Evolutionary conservation across 2,888 invertebrate genomes (phyloP), one percentile per base, ranked within the genome.

Genomic region (Myopa testacea): DNA sequence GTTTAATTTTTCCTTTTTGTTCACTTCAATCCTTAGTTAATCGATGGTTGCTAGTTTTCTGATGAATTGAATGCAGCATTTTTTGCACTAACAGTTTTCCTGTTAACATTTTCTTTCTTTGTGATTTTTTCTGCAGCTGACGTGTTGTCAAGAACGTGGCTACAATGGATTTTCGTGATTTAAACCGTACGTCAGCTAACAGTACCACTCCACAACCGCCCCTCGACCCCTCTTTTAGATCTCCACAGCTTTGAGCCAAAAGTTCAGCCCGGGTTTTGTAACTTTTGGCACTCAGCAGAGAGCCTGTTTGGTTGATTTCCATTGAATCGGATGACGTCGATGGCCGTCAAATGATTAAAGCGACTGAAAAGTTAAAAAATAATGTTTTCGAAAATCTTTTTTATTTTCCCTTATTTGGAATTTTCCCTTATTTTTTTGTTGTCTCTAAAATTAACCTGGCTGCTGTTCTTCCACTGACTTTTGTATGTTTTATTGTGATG

Each of bases 111-210:
- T 62, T 58, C 58, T n/a, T 58, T 58, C 16, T 14, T 58, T n/a
- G 1, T 58, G 14, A n/a, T 58, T 58, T 1, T 62, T 62, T 12
- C 34, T 58, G 19, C 19, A 3, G 34, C 62, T 26, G 62, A 62
- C 62, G 1, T 34, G 19, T 26, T 62, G 19, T 34, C 1, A 62
- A 62, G 62, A 26, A 62, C 26, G 16, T 19, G 62, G 34, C 19
- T n/a, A 58, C 58, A 58, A 58, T 58, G 19, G 19, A 62, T 62
- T 62, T 62, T 26, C 62, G 62, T 62, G 62, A 8, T 34, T n/a
- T 26, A 62, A 62, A 62, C 62, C n/a, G 26, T 26, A 2, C 62
- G 34, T 62, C 62, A 62, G n/a, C 58, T n/a, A 58, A n/a, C 58
- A n/a, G 58, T 12, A 16, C 16, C 58, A 58, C 14, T 10, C 58